A percentile compares a stretch with the other conserved stretches of the same genome.
Conservation (phyloP, 2,113 vertebrate species). For the Grus americana region DNA sequence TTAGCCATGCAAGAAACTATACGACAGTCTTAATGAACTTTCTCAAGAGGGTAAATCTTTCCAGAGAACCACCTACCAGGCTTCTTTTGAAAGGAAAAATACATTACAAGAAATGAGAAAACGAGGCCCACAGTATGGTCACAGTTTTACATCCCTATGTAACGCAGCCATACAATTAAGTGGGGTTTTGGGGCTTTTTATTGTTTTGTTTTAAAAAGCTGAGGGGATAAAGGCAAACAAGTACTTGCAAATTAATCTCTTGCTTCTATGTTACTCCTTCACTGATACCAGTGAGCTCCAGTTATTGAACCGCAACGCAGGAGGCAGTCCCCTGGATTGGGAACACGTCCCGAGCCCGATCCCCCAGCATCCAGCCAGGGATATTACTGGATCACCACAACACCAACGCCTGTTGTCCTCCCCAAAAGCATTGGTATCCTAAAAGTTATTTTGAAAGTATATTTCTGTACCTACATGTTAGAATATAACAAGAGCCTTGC, state of each 20-base stretch:
- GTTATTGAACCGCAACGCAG: neutral
- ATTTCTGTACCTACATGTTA: accelerated
- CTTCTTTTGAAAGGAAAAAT: neutral
- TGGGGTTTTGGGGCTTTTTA: accelerated
- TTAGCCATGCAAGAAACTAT: neutral
- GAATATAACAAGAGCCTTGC: neutral
- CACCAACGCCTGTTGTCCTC: neutral
- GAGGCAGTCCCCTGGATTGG: neutral
- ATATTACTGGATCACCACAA: too few relatives aligned
- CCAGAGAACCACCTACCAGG: neutral
- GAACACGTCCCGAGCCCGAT: too few relatives aligned
- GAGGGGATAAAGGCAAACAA: neutral
- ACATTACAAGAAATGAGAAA: neutral
- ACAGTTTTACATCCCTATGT: neutral
- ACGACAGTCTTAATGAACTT: neutral
- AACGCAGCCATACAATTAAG: neutral
- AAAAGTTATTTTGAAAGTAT: neutral
- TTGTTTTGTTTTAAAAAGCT: neutral
- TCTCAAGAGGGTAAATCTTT: too few relatives aligned
- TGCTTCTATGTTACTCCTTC: neutral
- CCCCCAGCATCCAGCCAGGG: too few relatives aligned
- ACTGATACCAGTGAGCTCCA: neutral
- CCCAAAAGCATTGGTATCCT: neutral
- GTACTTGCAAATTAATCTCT: neutral
- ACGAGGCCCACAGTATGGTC: too few relatives aligned